phyloP scores from a whole-genome alignment of 2,888 invertebrate genomes.

The Willowsia nigromaculata region DNA sequence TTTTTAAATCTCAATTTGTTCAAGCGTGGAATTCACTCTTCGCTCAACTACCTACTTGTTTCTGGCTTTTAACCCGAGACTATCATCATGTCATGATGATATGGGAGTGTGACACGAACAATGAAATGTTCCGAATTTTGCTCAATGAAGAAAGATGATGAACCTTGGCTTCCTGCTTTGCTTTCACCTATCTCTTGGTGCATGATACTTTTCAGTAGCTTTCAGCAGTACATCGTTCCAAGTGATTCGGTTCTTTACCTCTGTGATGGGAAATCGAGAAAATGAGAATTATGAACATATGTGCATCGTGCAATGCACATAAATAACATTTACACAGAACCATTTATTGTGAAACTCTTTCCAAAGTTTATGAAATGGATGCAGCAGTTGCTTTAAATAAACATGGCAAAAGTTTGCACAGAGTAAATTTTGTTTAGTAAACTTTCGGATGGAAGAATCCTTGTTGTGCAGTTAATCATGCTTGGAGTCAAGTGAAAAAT shows the following conservation, averaged over 20 bases:
- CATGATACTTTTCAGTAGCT: background rate
- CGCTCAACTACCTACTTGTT: constrained; percentile 35
- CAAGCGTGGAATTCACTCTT: constrained; percentile 29
- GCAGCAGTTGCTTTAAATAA: background rate
- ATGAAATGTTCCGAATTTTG: background rate
- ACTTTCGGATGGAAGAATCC: background rate
- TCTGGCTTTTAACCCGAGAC: constrained; percentile 8
- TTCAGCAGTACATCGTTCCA: background rate
- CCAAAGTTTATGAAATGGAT: background rate
- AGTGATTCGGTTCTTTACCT: background rate
- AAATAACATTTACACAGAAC: background rate
- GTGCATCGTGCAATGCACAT: background rate
- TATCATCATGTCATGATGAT: constrained; percentile 16
- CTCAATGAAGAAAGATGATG: background rate
- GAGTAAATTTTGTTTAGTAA: background rate
- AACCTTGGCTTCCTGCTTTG: background rate
- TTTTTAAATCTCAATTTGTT: constrained; percentile 54
- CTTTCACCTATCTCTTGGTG: background rate
- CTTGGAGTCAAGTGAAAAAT: background rate
- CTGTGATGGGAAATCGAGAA: background rate
- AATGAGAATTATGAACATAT: background rate
- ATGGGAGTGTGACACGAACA: constrained; percentile 7
- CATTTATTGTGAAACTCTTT: background rate
- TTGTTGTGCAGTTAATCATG: background rate
- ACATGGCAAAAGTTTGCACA: background rate